These are phyloP conservation scores for Perithous albicinctus DNA, from an alignment of 2,888 invertebrate species.

Conservation along the genomic window DNA sequence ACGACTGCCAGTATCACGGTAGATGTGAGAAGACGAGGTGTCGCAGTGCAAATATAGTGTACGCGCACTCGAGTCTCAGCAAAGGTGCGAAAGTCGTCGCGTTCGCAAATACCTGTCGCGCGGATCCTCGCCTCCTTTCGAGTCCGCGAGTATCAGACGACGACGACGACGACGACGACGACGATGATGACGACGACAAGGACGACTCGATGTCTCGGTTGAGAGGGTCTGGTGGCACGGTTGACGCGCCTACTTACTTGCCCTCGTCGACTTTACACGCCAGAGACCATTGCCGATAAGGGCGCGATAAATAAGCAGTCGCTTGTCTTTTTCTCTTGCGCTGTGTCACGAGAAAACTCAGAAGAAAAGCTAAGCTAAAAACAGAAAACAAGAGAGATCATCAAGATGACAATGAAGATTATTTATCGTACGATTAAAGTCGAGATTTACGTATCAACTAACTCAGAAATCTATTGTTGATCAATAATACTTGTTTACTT, in stretches of 20 bases:
- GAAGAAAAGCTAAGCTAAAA: not conserved
- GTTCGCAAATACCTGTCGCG: conserved; percentile 78
- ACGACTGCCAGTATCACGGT: conserved; percentile 1
- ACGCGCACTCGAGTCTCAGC: conserved; percentile 70
- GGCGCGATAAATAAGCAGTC: conserved; percentile 43
- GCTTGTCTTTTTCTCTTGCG: conserved; percentile 6
- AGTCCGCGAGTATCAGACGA: conserved; percentile 15
- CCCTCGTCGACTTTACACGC: conserved; percentile 10
- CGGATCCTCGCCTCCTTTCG: conserved; percentile 62
- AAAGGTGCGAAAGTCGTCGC: conserved; percentile 80
- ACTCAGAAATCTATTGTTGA: too few relatives aligned
- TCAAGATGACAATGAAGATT: not conserved
- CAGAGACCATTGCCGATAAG: conserved; percentile 27
- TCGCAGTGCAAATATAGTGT: conserved; percentile 79
- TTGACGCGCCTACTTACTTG: conserved; percentile 14
- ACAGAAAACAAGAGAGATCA: not conserved
- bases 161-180: conserved; percentile 19
- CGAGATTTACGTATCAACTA: too few relatives aligned
- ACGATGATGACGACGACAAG: conserved; percentile 44
- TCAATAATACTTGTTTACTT: too few relatives aligned
- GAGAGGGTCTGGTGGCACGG: conserved; percentile 26
- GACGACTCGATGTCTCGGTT: conserved; percentile 30
- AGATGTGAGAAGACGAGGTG: conserved; percentile 75
- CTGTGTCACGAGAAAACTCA: not conserved
- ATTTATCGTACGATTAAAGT: not conserved